Evolutionary conservation across 2,797 vertebrate species (phyloP).

Genomic region (Champsocephalus gunnari): DNA sequence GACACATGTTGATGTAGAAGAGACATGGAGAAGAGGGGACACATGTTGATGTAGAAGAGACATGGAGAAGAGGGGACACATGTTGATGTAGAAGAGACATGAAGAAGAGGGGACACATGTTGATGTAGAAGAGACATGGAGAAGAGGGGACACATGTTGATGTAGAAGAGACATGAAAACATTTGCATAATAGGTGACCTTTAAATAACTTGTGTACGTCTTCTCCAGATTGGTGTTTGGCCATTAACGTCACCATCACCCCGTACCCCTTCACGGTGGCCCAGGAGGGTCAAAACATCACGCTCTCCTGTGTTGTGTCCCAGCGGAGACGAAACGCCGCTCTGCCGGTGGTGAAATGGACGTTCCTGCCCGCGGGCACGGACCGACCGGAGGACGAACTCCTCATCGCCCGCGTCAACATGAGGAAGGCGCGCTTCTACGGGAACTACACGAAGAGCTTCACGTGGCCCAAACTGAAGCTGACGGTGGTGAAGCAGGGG

Average conservation of each 20-base stretch:
- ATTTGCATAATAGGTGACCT: too few relatives aligned
- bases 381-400: conserved; percentile 82
- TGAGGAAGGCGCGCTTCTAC: conserved; percentile 92
- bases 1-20: too few relatives aligned
- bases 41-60: too few relatives aligned
- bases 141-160: too few relatives aligned
- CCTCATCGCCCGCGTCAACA: conserved; percentile 93
- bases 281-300: conserved; percentile 90
- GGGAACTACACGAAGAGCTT: conserved; percentile 93
- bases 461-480: conserved; percentile 87
- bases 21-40: too few relatives aligned
- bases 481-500: conserved; percentile 88
- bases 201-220: background rate
- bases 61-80: too few relatives aligned
- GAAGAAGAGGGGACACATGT: too few relatives aligned
- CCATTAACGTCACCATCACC: conserved; percentile 92
- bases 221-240: conserved; percentile 85
- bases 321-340: conserved; percentile 88
- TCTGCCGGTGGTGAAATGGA: conserved; percentile 92
- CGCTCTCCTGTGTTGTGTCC: conserved; percentile 90
- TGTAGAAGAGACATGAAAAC: too few relatives aligned
- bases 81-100: too few relatives aligned
- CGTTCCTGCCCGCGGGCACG: conserved; percentile 81
- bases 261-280: conserved; percentile 89
- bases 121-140: too few relatives aligned